Evolutionary conservation across 1,140 invertebrate genomes (phyloP), one percentile per base, ranked within the genome.

Genomic region (Drosophila obscura): DNA sequence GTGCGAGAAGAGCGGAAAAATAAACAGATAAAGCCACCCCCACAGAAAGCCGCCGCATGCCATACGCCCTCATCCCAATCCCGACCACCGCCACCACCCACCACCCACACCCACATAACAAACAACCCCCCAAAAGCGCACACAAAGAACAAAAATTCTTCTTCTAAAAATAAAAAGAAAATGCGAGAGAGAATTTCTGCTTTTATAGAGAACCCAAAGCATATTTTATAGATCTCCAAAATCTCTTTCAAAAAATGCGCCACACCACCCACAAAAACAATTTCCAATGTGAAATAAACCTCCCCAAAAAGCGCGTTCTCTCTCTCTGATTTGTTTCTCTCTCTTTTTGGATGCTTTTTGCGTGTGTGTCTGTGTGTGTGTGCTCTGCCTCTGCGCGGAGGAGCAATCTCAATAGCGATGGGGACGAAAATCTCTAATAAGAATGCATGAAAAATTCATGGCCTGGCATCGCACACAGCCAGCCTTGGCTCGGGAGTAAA

Each of bases 391-490:
- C 35, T 39, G 35, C 35, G 35, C 35, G 35, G 35, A 39, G 63
- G 68, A 80, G 82, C 63, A 79, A 83, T 87, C 83, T 79, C 79
- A 49, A 68, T 75, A 46, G 72, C 67, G 83, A 88, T 71, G 80
- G 79, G 65, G 82, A 28, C 82, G 67, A 82, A 87, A 87, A 87
- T 87, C 83, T 87, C 79, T 79, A 87, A 87, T 88, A 88, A 82
- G 75, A 74, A 87, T 75, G 77, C 64, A 88, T 87, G 72, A 87
- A 87, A 87, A 87, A 87, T 87, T 88, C 83, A 87, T 87, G 67
- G 78, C 78, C 66, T 87, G 65, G 73, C 82, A 81, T 65, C 53
- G 75, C 69, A 75, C 62, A 66, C 73, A 77, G 61, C 83, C 75
- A 64, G 78, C 77, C 66, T 69, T 80, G 76, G 78, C 83, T 85